Conservation (phyloP, 1,140 invertebrate genomes). For the Cephus cinctus region DNA sequence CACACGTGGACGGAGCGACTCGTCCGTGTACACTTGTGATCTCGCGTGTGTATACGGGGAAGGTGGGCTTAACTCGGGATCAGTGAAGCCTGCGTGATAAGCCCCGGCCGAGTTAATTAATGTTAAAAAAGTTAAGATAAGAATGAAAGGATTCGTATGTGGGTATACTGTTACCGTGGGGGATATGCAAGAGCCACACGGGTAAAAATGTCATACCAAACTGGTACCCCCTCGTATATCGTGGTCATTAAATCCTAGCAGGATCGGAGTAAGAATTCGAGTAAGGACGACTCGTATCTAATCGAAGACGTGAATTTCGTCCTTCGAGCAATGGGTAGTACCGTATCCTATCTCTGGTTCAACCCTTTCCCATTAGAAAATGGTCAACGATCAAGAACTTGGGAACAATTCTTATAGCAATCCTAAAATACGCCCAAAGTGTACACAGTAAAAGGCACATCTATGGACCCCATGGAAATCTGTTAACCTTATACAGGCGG, state of each 20-base stretch:
- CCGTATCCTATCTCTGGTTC: too few relatives aligned
- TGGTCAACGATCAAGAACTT: too few relatives aligned
- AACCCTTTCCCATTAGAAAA: too few relatives aligned
- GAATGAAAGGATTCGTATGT: constrained; percentile 21
- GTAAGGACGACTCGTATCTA: constrained; percentile 29
- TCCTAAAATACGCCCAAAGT: too few relatives aligned
- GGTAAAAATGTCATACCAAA: too few relatives aligned
- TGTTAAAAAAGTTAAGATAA: constrained; percentile 32
- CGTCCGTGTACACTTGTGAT: background rate
- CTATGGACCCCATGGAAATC: too few relatives aligned
- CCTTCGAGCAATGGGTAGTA: too few relatives aligned
- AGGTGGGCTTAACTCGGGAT: constrained; percentile 11
- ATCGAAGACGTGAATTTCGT: constrained; percentile 25
- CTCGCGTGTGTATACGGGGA: background rate
- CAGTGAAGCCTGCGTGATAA: constrained; percentile 29
- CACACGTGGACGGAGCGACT: constrained; percentile 1
- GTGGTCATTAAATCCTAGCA: constrained; percentile 34
- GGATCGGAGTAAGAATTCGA: constrained; percentile 36
- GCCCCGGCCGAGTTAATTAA: constrained; percentile 35
- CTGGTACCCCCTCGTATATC: too few relatives aligned
- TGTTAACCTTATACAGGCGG: constrained; percentile 1
- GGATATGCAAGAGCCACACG: too few relatives aligned
- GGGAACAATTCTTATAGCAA: too few relatives aligned
- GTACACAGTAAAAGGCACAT: too few relatives aligned
- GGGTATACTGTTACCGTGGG: too few relatives aligned